Conservation (phyloP, 2,888 invertebrate genomes). For the Epiblema foenella region DNA sequence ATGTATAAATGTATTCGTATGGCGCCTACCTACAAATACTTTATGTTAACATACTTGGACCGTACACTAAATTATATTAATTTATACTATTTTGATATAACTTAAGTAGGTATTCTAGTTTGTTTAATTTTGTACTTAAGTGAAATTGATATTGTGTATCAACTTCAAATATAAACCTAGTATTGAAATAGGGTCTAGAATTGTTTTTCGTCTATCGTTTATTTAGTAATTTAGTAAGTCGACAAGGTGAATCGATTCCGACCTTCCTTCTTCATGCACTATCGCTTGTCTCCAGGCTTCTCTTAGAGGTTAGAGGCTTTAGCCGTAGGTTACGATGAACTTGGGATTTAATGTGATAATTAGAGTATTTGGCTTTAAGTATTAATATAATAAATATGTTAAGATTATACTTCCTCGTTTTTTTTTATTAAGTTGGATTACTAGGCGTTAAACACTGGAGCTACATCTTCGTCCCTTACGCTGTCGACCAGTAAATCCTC, state of each 20-base stretch:
- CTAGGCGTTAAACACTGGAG: no score
- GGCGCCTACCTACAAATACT: no score
- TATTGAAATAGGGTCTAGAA: neutral
- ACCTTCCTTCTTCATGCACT: neutral
- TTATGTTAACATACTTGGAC: no score
- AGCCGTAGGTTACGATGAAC: slow-evolving; percentile 21
- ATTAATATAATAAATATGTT: slow-evolving; percentile 48
- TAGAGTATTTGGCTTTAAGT: slow-evolving; percentile 26
- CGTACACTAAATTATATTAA: slow-evolving; percentile 20
- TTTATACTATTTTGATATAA: slow-evolving; percentile 2
- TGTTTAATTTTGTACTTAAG: neutral
- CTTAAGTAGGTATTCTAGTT: neutral
- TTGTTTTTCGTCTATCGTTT: no score
- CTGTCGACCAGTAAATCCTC: no score
- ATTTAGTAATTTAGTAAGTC: neutral
- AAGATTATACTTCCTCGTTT: slow-evolving; percentile 29
- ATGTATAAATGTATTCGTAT: no score
- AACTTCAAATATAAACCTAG: neutral
- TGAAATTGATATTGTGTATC: neutral
- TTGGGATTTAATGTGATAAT: slow-evolving; percentile 43
- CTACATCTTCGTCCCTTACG: no score
- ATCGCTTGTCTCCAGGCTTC: slow-evolving; percentile 4
- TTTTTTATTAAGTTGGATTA: neutral
- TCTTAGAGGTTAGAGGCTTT: slow-evolving; percentile 18
- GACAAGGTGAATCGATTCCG: neutral